A percentile compares a stretch with the other conserved stretches of the same genome.
These are phyloP conservation scores for Xiphorhynchus erythropygius DNA, from an alignment of 2,797 vertebrate genomes.

Conservation along the genomic window DNA sequence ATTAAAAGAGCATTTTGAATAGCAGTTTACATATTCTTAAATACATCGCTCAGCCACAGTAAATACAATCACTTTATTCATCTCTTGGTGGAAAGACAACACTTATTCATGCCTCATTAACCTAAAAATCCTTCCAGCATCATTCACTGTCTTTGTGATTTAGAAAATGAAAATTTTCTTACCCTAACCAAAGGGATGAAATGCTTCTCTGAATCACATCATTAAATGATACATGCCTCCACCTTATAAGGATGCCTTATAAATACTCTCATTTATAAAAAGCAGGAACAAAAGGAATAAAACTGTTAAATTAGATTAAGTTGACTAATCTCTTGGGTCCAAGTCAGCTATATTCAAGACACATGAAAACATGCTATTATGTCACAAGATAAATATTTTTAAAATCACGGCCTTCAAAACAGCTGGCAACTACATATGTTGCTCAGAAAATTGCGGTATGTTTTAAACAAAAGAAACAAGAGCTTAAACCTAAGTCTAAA, in stretches of 20 bases:
- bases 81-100: not conserved
- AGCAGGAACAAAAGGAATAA: not conserved
- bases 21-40: not conserved
- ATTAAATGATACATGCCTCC: not conserved
- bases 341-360: not conserved
- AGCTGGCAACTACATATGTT: not conserved
- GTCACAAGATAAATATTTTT: not conserved
- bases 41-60: not conserved
- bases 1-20: not conserved
- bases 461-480: not conserved
- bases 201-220: not conserved
- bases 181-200: not conserved
- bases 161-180: not conserved
- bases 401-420: not conserved
- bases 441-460: not conserved
- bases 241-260: not conserved
- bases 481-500: not conserved
- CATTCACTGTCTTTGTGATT: not conserved
- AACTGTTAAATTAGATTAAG: not conserved
- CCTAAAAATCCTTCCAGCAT: conserved; percentile 7
- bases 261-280: not conserved
- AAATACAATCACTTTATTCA: not conserved
- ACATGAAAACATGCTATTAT: not conserved
- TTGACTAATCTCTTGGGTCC: not conserved
- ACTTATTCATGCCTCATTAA: conserved; percentile 9